These are phyloP conservation scores for Vireo griseus DNA, from an alignment of 2,797 vertebrate genomes.

Conservation along the genomic window DNA sequence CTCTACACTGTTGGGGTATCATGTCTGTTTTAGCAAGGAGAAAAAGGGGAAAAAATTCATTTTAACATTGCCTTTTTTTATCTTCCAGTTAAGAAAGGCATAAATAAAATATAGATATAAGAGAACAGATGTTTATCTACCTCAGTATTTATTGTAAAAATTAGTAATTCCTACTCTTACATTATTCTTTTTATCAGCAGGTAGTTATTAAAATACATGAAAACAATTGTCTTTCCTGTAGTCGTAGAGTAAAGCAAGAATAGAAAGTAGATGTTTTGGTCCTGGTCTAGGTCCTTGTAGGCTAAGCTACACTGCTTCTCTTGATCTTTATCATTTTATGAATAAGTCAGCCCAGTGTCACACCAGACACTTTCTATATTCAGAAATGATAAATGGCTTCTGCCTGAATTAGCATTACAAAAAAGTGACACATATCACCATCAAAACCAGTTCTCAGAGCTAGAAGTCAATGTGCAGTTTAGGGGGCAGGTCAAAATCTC, in stretches of 20 bases:
- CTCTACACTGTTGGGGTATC: not conserved
- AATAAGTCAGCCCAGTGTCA: not conserved
- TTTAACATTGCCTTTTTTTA: not conserved
- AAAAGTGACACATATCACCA: not conserved
- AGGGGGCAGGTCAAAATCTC: slow-evolving; percentile 4
- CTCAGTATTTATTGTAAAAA: not conserved
- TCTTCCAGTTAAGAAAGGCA: not conserved
- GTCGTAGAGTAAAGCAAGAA: not conserved
- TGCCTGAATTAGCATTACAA: slow-evolving; percentile 19
- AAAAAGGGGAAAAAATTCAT: not conserved
- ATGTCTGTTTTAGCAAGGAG: slow-evolving; percentile 9
- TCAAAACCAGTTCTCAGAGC: not conserved
- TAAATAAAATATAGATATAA: not conserved
- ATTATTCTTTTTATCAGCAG: not conserved
- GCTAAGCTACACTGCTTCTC: not conserved
- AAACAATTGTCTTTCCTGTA: not conserved
- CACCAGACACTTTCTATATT: not conserved
- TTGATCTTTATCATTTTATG: not conserved
- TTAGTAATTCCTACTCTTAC: not conserved
- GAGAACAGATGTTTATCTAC: not conserved
- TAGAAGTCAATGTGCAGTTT: not conserved
- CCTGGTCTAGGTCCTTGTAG: not conserved
- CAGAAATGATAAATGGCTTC: slow-evolving; percentile 12
- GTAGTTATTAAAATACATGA: not conserved
- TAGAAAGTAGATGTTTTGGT: not conserved